phyloP scores from a whole-genome alignment of 2,888 invertebrate genomes.

The Linyphia triangularis region DNA sequence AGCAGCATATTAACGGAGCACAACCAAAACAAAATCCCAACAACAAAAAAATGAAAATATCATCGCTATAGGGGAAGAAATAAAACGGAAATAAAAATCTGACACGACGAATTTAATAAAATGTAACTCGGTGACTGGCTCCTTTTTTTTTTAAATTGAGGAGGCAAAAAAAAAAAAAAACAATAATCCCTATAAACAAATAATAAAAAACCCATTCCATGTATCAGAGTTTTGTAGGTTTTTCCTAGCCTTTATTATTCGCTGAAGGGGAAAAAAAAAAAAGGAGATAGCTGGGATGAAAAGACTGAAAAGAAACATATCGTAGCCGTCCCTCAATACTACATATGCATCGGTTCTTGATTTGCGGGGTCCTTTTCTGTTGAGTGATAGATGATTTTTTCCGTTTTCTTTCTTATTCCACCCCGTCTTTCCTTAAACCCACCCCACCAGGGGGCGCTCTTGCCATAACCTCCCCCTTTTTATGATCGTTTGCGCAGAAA shows the following conservation, averaged over 20 bases:
- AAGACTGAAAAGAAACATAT: constrained; percentile 42
- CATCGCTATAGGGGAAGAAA: not conserved
- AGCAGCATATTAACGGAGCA: not conserved
- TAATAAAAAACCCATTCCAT: constrained; percentile 16
- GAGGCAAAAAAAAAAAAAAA: not conserved
- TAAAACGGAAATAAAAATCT: constrained; percentile 17
- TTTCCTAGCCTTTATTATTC: constrained; percentile 42
- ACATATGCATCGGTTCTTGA: constrained; percentile 53
- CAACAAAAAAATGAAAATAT: constrained; percentile 22
- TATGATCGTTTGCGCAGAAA: constrained; percentile 35
- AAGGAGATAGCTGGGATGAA: constrained; percentile 19
- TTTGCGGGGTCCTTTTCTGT: constrained; percentile 47
- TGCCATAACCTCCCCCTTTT: constrained; percentile 2
- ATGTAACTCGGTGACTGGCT: constrained; percentile 37
- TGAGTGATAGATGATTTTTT: constrained; percentile 64
- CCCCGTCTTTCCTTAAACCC: not conserved
- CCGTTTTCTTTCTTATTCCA: constrained; percentile 34
- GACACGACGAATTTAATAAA: constrained; percentile 59
- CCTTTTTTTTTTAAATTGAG: not conserved
- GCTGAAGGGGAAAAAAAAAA: constrained; percentile 27
- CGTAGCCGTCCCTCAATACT: constrained; percentile 48
- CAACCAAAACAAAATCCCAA: not conserved
- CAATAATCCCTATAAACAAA: not conserved
- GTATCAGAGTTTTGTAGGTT: constrained; percentile 54
- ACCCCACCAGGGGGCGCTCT: not conserved